Percentiles rank a stretch among this genome's conserved stretches.
phyloP scores from a whole-genome alignment of 2,113 vertebrate species.

The Pantherophis guttatus region DNA sequence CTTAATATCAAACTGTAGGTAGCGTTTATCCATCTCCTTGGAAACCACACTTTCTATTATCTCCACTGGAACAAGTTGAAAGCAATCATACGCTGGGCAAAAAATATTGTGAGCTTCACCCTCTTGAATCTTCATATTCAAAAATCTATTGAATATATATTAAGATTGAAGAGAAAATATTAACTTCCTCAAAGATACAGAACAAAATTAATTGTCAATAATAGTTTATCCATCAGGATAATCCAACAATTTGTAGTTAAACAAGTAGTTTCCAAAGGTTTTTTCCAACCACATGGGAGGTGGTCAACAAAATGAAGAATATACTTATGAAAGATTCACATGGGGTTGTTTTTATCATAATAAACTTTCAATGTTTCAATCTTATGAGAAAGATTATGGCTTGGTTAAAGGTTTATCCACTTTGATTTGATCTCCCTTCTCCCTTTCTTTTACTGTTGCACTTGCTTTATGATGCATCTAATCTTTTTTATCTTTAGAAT shows the following conservation, averaged over 20 bases:
- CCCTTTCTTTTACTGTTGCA: neutral
- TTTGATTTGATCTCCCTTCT: neutral
- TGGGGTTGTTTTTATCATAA: neutral
- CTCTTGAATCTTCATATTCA: slow-evolving; percentile 98
- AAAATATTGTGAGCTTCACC: slow-evolving; percentile 99
- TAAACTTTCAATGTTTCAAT: neutral
- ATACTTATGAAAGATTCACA: neutral
- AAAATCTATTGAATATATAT: slow-evolving; percentile 79
- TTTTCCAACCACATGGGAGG: too few species aligned
- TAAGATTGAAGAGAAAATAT: slow-evolving; percentile 54
- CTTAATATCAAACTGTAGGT: slow-evolving; percentile 99
- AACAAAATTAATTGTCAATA: neutral
- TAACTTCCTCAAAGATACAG: slow-evolving; percentile 9
- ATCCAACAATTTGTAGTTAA: neutral
- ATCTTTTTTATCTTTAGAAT: neutral
- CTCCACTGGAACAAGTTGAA: slow-evolving; percentile 96
- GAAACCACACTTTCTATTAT: slow-evolving; percentile 98
- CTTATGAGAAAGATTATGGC: neutral
- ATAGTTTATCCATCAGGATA: neutral
- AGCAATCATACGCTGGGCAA: slow-evolving; percentile 96
- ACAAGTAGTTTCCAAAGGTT: neutral
- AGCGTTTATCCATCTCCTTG: slow-evolving; percentile 97
- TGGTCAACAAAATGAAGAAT: neutral
- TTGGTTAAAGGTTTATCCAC: neutral
- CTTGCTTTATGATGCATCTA: neutral